Evolutionary conservation across 2,888 invertebrate species (phyloP).

Genomic region (Drosophila limbata): DNA sequence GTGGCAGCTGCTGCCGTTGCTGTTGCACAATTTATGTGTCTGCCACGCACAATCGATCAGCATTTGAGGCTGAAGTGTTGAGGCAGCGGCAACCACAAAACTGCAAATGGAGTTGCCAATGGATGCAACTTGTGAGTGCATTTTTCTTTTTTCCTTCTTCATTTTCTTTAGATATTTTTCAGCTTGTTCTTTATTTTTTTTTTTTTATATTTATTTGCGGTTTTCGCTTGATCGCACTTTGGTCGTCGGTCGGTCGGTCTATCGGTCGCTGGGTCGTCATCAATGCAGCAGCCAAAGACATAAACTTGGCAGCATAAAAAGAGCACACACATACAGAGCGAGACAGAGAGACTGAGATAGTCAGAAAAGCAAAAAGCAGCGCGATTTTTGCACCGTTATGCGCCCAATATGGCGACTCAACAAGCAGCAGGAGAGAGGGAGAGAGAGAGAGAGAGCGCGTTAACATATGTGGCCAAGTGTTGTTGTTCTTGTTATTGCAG

Average conservation of each 20-base stretch:
- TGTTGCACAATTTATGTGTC: constrained; percentile 43
- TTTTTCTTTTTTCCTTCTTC: constrained; percentile 6
- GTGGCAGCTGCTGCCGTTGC: constrained; percentile 1
- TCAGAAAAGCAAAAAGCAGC: constrained; percentile 59
- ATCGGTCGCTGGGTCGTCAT: constrained; percentile 81
- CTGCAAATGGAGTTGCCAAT: constrained; percentile 53
- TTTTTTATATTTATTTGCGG: constrained; percentile 55
- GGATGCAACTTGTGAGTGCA: constrained; percentile 34
- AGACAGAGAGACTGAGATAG: constrained; percentile 7
- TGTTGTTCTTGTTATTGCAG: constrained; percentile 22
- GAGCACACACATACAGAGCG: constrained; percentile 33
- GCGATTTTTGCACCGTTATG: constrained; percentile 82
- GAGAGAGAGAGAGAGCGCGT: constrained; percentile 21
- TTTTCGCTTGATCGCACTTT: constrained; percentile 74
- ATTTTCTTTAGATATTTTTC: constrained; percentile 20
- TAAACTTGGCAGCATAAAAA: constrained; percentile 62
- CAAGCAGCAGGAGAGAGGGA: constrained; percentile 15
- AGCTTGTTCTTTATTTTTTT: constrained; percentile 26
- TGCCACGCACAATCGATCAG: constrained; percentile 49
- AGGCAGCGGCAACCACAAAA: constrained; percentile 54
- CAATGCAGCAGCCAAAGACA: constrained; percentile 66
- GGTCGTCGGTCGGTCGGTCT: constrained; percentile 61
- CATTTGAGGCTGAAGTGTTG: constrained; percentile 38
- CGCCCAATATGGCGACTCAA: constrained; percentile 78
- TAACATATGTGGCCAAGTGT: constrained; percentile 52